These are phyloP conservation scores for Carposina sasakii DNA, from an alignment of 1,140 invertebrate species.

Conservation along the genomic window DNA sequence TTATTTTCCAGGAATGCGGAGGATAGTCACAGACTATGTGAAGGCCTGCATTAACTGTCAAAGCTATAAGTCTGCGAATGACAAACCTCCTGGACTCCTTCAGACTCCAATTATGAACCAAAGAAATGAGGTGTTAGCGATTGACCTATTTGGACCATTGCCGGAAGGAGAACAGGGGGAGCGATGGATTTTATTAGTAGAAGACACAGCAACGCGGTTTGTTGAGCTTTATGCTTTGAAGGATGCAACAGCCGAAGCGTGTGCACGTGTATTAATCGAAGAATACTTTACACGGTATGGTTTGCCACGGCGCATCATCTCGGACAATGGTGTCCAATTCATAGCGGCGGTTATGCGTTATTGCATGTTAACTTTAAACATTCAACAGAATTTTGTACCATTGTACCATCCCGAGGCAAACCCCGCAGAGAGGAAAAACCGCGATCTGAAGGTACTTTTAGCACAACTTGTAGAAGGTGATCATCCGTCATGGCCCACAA, in stretches of 20 bases:
- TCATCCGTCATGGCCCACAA: conserved; percentile 29
- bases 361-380: conserved; percentile 20
- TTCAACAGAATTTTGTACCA: conserved; percentile 31
- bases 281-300: conserved; percentile 23
- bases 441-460: conserved; percentile 21
- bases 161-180: conserved; percentile 12
- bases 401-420: conserved; percentile 24
- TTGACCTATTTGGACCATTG: conserved; percentile 6
- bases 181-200: conserved; percentile 32
- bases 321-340: conserved; percentile 33
- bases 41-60: no score
- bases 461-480: conserved; percentile 18
- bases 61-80: no score
- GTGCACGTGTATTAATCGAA: conserved; percentile 26
- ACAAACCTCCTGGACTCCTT: no score
- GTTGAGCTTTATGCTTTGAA: conserved; percentile 24
- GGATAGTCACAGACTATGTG: no score
- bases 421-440: conserved; percentile 27
- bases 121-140: not conserved
- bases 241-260: conserved; percentile 28
- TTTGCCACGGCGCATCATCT: conserved; percentile 29
- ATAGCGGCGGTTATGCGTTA: conserved; percentile 35
- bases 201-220: conserved; percentile 29
- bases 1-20: no score
- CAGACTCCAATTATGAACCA: no score